phyloP scores from a whole-genome alignment of 2,113 vertebrate species.

The Leucopsar rothschildi region DNA sequence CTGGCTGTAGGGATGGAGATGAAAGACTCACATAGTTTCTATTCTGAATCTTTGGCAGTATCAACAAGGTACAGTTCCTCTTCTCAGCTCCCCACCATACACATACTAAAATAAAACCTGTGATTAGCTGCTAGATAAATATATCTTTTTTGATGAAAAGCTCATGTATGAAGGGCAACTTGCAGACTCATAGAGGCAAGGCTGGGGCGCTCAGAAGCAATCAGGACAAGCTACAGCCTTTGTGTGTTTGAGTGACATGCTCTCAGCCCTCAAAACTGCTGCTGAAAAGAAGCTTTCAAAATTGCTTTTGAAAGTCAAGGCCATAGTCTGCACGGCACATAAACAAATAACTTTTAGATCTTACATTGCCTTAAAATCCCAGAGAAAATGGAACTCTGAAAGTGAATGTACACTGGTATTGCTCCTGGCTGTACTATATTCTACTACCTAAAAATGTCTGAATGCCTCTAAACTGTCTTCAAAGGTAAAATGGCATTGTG shows the following conservation, averaged over 20 bases:
- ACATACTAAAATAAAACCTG: background rate
- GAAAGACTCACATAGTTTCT: background rate
- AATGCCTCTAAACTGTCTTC: background rate
- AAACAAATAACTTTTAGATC: background rate
- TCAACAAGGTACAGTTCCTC: background rate
- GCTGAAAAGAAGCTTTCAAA: background rate
- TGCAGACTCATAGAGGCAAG: background rate
- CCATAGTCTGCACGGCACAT: background rate
- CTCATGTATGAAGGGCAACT: background rate
- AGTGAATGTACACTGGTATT: background rate
- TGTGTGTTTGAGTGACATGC: background rate
- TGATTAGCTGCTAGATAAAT: background rate
- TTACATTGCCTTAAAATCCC: background rate
- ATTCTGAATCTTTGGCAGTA: background rate
- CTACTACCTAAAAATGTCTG: background rate
- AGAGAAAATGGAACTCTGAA: background rate
- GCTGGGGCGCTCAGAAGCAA: background rate
- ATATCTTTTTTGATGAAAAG: background rate
- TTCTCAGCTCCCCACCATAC: background rate
- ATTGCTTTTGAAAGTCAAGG: slow-evolving; percentile 9
- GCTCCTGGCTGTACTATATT: background rate
- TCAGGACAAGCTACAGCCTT: background rate
- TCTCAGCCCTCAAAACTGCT: background rate
- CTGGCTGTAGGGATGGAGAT: rapidly evolving
- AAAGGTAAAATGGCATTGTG: background rate